Conservation (phyloP, 2,113 vertebrate species). For the Sterrhoptilus dennistouni region DNA sequence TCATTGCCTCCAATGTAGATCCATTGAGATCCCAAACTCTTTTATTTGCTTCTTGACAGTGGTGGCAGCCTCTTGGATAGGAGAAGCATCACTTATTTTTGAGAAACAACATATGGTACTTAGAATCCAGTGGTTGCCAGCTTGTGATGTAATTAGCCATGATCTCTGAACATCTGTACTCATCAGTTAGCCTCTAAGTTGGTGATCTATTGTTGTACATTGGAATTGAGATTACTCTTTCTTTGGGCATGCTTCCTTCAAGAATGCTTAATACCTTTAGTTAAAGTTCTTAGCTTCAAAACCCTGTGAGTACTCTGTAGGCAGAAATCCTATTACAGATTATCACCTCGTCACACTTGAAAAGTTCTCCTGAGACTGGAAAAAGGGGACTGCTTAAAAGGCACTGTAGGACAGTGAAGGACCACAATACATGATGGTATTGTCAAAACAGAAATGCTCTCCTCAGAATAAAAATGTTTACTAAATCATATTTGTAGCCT, state of each 20-base stretch:
- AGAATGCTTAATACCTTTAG: conserved; percentile 25
- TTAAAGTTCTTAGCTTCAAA: conserved; percentile 48
- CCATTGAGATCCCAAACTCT: not conserved
- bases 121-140: conserved; percentile 60
- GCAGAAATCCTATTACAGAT: conserved; percentile 57
- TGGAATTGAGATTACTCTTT: conserved; percentile 4
- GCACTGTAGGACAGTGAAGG: conserved; percentile 15
- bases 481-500: not conserved
- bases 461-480: not conserved
- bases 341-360: conserved; percentile 40
- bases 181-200: conserved; percentile 53
- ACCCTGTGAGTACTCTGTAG: conserved; percentile 8
- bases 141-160: conserved; percentile 63
- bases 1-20: not conserved
- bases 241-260: conserved; percentile 17
- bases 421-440: not conserved
- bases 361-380: conserved; percentile 28
- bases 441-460: conserved; percentile 1
- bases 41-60: conserved; percentile 24
- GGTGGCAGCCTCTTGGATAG: conserved; percentile 37
- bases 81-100: conserved; percentile 44
- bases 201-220: conserved; percentile 49
- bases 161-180: conserved; percentile 60
- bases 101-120: conserved; percentile 56
- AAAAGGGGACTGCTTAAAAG: not conserved